Evolutionary conservation across 2,888 invertebrate species (phyloP).

Genomic region (Phyllotreta cruciferae): DNA sequence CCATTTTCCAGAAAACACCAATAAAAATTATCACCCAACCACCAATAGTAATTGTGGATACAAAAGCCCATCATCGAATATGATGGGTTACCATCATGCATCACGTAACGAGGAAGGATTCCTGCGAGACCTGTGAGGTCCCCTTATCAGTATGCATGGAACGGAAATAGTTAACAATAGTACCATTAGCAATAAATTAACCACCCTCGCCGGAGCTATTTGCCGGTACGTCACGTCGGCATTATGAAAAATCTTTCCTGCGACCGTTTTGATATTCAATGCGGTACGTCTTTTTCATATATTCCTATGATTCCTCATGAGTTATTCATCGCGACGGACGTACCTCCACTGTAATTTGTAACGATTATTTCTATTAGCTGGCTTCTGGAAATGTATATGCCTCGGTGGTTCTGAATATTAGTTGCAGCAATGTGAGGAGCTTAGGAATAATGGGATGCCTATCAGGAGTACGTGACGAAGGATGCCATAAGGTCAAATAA

Average conservation of each 20-base stretch:
- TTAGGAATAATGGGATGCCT: slow-evolving; percentile 45
- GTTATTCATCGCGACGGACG: slow-evolving; percentile 53
- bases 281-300: slow-evolving; percentile 39
- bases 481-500: too few relatives aligned
- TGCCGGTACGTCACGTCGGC: slow-evolving; percentile 42
- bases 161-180: slow-evolving; percentile 58
- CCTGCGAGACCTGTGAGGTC: slow-evolving; percentile 54
- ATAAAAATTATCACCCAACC: too few relatives aligned
- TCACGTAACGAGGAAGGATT: slow-evolving; percentile 18
- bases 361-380: slow-evolving; percentile 55
- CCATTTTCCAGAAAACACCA: too few relatives aligned
- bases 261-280: slow-evolving; percentile 48
- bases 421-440: slow-evolving; percentile 31
- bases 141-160: slow-evolving; percentile 56
- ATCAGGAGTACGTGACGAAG: too few relatives aligned
- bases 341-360: slow-evolving; percentile 57
- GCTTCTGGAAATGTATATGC: slow-evolving; percentile 39
- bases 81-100: too few relatives aligned
- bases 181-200: slow-evolving; percentile 60
- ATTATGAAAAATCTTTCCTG: slow-evolving; percentile 55
- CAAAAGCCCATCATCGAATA: too few relatives aligned
- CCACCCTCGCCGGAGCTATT: slow-evolving; percentile 52
- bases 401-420: too few relatives aligned
- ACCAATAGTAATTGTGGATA: too few relatives aligned
- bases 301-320: slow-evolving; percentile 55